Conservation (phyloP, 1,140 invertebrate genomes). For the Phortica variegata region DNA sequence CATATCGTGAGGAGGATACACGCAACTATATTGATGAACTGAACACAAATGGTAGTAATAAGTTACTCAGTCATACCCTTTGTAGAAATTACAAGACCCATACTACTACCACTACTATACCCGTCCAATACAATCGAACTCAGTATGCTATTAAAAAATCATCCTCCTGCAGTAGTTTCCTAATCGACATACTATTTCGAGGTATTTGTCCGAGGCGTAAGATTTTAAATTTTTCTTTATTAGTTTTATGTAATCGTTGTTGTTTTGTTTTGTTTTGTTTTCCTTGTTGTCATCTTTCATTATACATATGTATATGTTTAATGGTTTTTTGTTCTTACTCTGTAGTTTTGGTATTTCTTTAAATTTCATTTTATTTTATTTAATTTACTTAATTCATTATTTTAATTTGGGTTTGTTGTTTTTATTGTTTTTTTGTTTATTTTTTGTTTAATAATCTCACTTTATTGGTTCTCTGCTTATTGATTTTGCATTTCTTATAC, state of each 20-base stretch:
- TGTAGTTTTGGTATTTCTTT: constrained; percentile 4
- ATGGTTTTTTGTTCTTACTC: constrained; percentile 3
- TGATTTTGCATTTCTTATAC: constrained; percentile 10
- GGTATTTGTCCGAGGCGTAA: constrained; percentile 55
- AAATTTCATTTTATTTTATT: neutral
- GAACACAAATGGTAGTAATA: constrained; percentile 48
- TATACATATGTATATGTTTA: constrained; percentile 2
- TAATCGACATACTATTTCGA: constrained; percentile 58
- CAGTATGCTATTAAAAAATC: constrained; percentile 56
- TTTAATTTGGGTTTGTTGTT: constrained; percentile 11
- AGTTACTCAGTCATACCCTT: constrained; percentile 45
- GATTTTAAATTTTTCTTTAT: constrained; percentile 27
- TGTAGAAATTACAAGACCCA: constrained; percentile 52
- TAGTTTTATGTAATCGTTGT: neutral
- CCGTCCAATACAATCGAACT: neutral
- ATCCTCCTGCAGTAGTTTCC: constrained; percentile 57
- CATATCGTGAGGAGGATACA: constrained; percentile 52
- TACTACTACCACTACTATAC: constrained; percentile 21
- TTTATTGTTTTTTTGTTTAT: constrained; percentile 4
- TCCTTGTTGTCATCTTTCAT: neutral
- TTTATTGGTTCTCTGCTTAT: constrained; percentile 4
- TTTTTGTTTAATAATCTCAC: constrained; percentile 4
- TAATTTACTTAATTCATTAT: neutral
- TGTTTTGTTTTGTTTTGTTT: constrained; percentile 1
- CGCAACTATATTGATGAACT: constrained; percentile 32